Percentiles rank a stretch among this genome's conserved stretches.
These are phyloP conservation scores for Pluvialis apricaria DNA, from an alignment of 2,113 vertebrate species.

Conservation along the genomic window DNA sequence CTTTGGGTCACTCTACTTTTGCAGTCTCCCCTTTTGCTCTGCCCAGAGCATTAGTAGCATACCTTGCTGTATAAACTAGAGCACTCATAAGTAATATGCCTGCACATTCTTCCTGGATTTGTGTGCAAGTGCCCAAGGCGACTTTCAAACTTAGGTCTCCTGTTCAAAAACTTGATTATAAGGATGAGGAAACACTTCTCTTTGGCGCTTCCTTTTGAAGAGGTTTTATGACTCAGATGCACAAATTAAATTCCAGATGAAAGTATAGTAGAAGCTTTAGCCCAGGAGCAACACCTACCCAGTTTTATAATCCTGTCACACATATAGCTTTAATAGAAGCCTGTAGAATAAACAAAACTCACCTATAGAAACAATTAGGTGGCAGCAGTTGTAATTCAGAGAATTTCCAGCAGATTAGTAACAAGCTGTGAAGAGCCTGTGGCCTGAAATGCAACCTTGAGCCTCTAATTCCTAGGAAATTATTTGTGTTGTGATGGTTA, in stretches of 20 bases:
- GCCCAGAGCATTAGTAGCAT: not conserved
- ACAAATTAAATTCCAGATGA: constrained; percentile 33
- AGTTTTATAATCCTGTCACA: not conserved
- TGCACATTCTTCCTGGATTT: constrained; percentile 7
- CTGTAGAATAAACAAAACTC: constrained; percentile 26
- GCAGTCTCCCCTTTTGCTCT: not conserved
- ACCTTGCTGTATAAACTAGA: not conserved
- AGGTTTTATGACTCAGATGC: constrained; percentile 31
- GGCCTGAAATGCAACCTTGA: constrained; percentile 23
- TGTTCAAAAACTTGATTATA: not conserved
- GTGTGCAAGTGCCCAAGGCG: not conserved
- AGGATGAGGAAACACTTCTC: not conserved
- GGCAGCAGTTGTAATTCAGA: not conserved
- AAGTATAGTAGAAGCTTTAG: constrained; percentile 19
- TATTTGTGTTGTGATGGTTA: constrained; percentile 11
- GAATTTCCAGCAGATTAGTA: constrained; percentile 26
- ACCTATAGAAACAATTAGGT: constrained; percentile 31
- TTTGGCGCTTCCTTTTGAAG: not conserved
- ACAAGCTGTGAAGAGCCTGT: not conserved
- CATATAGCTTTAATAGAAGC: not conserved
- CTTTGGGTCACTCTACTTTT: not conserved
- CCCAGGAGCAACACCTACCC: constrained; percentile 28
- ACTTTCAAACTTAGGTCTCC: not conserved
- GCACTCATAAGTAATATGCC: not conserved
- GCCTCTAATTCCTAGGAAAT: constrained; percentile 22